Evolutionary conservation across 2,113 vertebrate species (phyloP).

Genomic region (Malaclemys terrapin): DNA sequence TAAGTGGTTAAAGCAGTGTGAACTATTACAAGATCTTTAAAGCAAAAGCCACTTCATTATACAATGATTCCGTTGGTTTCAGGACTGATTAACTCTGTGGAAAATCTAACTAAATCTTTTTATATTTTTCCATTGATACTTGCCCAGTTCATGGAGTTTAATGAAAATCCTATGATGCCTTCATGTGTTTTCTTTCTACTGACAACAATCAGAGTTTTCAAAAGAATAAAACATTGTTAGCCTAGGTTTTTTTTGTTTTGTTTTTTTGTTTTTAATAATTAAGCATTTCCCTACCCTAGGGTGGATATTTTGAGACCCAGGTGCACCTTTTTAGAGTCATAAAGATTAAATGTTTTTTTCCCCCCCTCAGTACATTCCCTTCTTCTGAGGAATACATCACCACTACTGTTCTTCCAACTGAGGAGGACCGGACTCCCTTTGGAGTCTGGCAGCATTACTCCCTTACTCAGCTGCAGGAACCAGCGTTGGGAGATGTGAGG

Average conservation of each 20-base stretch:
- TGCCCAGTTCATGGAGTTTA: constrained; percentile 55
- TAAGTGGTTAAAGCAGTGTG: constrained; percentile 60
- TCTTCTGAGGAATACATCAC: rapidly evolving
- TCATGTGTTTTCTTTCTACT: constrained; percentile 44
- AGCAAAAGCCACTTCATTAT: constrained; percentile 63
- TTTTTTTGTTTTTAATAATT: neutral
- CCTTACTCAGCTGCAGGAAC: neutral
- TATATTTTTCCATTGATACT: constrained; percentile 71
- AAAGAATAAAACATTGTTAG: constrained; percentile 2
- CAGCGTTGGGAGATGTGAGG: neutral
- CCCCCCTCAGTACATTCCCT: neutral
- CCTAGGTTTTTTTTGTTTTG: neutral
- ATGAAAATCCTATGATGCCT: constrained; percentile 30
- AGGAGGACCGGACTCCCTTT: neutral
- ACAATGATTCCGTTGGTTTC: constrained; percentile 67
- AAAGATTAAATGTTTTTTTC: neutral
- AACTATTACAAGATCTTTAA: constrained; percentile 57
- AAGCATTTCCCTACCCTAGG: neutral
- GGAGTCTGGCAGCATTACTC: neutral
- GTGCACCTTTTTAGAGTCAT: neutral
- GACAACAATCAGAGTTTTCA: constrained; percentile 4
- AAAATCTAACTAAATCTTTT: constrained; percentile 74
- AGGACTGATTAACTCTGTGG: constrained; percentile 69
- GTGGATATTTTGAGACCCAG: neutral
- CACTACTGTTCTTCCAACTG: neutral